Evolutionary conservation across 2,797 vertebrate genomes (phyloP).

Genomic region (Manis crassicaudata): DNA sequence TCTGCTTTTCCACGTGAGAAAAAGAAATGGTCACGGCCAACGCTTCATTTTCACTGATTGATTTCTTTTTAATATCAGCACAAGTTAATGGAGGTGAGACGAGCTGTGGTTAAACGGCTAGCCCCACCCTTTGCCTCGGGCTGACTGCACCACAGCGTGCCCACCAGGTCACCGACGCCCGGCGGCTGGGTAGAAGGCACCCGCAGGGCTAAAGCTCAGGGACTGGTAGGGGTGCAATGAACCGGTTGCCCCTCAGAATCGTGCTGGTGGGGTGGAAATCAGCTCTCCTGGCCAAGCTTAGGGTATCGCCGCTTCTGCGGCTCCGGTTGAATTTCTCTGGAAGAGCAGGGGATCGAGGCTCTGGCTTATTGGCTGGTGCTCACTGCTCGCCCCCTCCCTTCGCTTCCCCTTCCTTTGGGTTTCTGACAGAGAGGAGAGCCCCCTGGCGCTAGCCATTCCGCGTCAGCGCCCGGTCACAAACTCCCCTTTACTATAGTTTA

Average conservation of each 20-base stretch:
- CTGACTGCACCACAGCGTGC: not conserved
- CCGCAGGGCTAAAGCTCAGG: not conserved
- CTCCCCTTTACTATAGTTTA: not conserved
- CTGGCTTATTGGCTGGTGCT: constrained; percentile 15
- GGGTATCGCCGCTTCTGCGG: constrained; percentile 39
- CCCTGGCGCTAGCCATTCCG: constrained; percentile 70
- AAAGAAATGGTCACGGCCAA: constrained; percentile 51
- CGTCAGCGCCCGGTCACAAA: not conserved
- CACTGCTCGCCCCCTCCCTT: not conserved
- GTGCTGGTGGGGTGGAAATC: not conserved
- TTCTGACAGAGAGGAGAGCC: constrained; percentile 65
- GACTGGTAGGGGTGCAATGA: not conserved
- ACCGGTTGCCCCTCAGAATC: not conserved
- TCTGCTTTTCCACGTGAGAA: constrained; percentile 43
- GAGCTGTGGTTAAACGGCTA: constrained; percentile 51
- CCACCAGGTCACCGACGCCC: not conserved
- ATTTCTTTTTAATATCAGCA: constrained; percentile 78
- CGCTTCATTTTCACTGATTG: constrained; percentile 72
- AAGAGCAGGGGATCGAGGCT: not conserved
- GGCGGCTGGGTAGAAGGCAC: not conserved
- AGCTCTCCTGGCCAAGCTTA: not conserved
- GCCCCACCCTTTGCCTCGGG: constrained; percentile 40
- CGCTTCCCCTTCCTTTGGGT: not conserved
- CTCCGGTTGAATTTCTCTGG: constrained; percentile 3
- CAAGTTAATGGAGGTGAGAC: constrained; percentile 64